These are phyloP conservation scores for Argentina silus DNA, from an alignment of 2,797 vertebrate species.

Conservation along the genomic window DNA sequence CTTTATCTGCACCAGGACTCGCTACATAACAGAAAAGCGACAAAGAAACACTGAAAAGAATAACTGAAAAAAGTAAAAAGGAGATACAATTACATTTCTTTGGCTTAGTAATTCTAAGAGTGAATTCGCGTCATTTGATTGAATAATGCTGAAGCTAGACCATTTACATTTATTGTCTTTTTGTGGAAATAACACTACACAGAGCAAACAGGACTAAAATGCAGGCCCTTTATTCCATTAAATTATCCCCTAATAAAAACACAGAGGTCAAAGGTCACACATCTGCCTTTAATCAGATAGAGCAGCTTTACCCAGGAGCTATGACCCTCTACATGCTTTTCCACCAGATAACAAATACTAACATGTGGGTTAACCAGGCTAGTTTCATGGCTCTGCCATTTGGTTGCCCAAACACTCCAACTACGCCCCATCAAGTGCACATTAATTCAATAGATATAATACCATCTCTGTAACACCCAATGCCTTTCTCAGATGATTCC, in stretches of 20 bases:
- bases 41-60: neutral
- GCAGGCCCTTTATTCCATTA: neutral
- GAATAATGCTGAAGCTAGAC: neutral
- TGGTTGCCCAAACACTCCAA: neutral
- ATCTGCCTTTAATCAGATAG: neutral
- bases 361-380: neutral
- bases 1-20: slow-evolving; percentile 1
- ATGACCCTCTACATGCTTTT: neutral
- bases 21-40: neutral
- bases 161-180: neutral
- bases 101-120: too few species aligned
- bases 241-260: neutral
- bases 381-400: neutral
- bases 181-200: neutral
- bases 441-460: neutral
- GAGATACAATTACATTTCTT: neutral
- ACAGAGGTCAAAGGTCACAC: neutral
- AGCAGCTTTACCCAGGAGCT: neutral
- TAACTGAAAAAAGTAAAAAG: neutral
- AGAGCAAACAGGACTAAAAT: neutral
- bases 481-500: neutral
- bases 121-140: neutral
- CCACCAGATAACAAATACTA: neutral
- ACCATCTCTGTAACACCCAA: neutral
- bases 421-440: neutral